phyloP scores from a whole-genome alignment of 2,113 vertebrate species.

The Nothocercus julius region DNA sequence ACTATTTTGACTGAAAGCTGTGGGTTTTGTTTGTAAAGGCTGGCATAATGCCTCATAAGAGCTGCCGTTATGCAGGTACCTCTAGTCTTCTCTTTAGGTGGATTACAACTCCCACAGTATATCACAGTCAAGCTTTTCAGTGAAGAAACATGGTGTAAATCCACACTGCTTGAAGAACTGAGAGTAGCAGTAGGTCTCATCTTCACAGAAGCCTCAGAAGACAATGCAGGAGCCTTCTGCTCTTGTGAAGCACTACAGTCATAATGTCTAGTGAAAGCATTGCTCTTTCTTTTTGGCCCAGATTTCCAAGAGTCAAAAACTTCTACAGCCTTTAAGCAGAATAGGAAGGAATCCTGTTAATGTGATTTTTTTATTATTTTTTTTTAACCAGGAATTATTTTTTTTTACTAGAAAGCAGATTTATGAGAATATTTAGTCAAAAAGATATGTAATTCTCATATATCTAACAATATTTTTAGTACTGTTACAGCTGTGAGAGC shows the following conservation, averaged over 20 bases:
- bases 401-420: neutral
- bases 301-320: neutral
- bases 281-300: neutral
- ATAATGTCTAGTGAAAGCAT: neutral
- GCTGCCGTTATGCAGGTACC: neutral
- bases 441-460: neutral
- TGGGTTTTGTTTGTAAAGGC: neutral
- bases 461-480: neutral
- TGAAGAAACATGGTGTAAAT: neutral
- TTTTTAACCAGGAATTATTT: too few relatives aligned
- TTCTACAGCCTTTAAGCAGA: neutral
- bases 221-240: neutral
- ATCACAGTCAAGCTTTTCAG: neutral
- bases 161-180: neutral
- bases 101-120: neutral
- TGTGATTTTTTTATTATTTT: neutral
- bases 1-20: neutral
- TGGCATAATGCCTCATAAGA: neutral
- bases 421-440: neutral
- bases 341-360: neutral
- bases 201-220: neutral
- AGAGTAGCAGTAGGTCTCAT: neutral
- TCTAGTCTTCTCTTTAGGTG: neutral
- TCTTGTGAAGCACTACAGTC: neutral
- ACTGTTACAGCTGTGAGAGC: neutral